A percentile compares a stretch with the other conserved stretches of the same genome.
Conservation (phyloP, 2,113 vertebrate species). For the Vulpes vulpes region DNA sequence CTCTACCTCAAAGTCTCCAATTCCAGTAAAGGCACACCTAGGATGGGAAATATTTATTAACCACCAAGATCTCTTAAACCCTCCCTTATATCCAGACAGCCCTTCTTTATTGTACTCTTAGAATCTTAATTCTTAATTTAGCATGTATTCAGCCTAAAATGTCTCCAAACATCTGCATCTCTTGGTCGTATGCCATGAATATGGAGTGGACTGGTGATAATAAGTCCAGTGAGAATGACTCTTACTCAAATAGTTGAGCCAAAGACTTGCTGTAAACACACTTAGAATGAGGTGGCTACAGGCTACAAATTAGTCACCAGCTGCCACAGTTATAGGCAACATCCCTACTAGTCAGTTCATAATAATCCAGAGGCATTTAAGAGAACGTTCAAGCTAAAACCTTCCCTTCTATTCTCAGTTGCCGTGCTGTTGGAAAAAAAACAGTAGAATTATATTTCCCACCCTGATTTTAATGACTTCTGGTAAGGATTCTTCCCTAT, state of each 20-base stretch:
- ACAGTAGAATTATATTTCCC: conserved; percentile 68
- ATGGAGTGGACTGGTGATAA: conserved; percentile 63
- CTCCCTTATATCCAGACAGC: background rate
- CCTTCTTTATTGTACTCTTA: background rate
- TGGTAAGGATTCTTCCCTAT: conserved; percentile 44
- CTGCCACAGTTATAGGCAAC: conserved; percentile 67
- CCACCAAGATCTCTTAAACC: background rate
- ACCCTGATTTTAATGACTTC: conserved; percentile 69
- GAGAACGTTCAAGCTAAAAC: conserved; percentile 59
- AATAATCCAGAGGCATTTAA: conserved; percentile 58
- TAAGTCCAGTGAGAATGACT: conserved; percentile 66
- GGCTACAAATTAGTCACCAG: conserved; percentile 80
- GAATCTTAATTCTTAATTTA: conserved; percentile 68
- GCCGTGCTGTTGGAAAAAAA: conserved; percentile 65
- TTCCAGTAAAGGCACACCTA: background rate
- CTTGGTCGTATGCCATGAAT: conserved; percentile 64
- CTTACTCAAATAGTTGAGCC: conserved; percentile 65
- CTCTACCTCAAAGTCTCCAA: background rate
- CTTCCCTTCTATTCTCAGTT: conserved; percentile 38
- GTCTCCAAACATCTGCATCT: conserved; percentile 65
- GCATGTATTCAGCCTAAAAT: conserved; percentile 62
- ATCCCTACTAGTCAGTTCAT: conserved; percentile 48
- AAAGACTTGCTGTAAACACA: conserved; percentile 74
- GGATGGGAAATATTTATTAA: background rate
- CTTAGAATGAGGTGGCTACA: conserved; percentile 74